phyloP scores from a whole-genome alignment of 2,113 vertebrate species.

The Donacobius atricapilla region DNA sequence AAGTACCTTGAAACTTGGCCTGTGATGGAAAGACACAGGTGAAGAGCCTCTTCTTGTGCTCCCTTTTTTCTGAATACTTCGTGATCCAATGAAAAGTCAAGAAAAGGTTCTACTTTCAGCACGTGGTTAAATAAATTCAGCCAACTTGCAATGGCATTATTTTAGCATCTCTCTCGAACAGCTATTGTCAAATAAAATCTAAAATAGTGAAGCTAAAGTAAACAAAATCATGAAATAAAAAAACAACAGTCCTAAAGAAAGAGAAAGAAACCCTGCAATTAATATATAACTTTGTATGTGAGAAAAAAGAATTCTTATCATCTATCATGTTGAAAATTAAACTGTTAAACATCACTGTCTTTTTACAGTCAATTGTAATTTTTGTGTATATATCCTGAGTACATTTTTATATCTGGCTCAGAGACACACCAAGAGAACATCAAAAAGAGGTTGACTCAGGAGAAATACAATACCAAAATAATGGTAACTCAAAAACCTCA shows the following conservation, averaged over 20 bases:
- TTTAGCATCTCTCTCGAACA: background rate
- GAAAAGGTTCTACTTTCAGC: background rate
- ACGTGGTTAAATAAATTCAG: background rate
- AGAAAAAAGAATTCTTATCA: background rate
- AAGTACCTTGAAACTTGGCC: background rate
- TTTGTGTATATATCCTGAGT: background rate
- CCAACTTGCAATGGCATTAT: background rate
- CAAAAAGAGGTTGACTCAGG: background rate
- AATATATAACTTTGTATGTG: background rate
- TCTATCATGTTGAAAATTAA: background rate
- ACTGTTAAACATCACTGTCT: background rate
- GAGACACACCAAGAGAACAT: background rate
- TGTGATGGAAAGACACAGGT: background rate
- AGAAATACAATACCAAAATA: accelerated
- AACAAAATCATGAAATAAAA: background rate
- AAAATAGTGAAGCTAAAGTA: background rate
- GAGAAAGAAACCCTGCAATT: background rate
- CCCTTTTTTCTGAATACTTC: background rate
- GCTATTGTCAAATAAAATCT: background rate
- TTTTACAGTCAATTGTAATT: background rate
- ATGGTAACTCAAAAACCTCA: background rate
- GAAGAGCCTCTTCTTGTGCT: background rate
- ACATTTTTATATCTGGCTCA: background rate
- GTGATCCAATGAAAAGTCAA: background rate
- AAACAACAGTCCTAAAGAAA: background rate